phyloP scores from a whole-genome alignment of 2,888 invertebrate genomes.

The Mesorhabditis spiculigera region DNA sequence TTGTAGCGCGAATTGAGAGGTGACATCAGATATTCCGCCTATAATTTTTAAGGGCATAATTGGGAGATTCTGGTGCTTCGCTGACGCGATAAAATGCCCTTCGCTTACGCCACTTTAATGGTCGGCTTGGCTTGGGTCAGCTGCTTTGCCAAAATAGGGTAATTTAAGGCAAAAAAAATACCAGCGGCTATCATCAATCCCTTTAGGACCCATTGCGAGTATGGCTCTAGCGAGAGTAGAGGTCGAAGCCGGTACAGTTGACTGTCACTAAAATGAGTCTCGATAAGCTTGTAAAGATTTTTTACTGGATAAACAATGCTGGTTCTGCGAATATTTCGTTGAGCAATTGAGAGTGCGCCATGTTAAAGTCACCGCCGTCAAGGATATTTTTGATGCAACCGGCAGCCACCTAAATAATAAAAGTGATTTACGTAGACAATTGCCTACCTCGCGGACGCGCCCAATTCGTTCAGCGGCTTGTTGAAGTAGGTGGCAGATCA shows the following conservation, averaged over 20 bases:
- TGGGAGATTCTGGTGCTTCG: too few relatives aligned
- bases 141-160: too few relatives aligned
- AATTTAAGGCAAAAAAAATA: neutral
- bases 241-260: conserved; percentile 2
- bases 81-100: too few relatives aligned
- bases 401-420: neutral
- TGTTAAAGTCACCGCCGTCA: neutral
- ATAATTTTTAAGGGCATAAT: neutral
- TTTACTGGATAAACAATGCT: neutral
- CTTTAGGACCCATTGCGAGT: neutral
- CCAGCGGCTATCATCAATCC: neutral
- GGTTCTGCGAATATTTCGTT: neutral
- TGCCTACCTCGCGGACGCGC: conserved; percentile 70
- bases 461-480: conserved; percentile 93
- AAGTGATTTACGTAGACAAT: neutral
- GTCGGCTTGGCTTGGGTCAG: too few relatives aligned
- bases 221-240: neutral
- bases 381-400: neutral
- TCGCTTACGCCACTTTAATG: too few relatives aligned
- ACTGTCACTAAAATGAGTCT: neutral
- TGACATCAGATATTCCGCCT: conserved; percentile 20
- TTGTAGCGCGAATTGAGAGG: conserved; percentile 12
- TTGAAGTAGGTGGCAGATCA: conserved; percentile 76
- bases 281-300: neutral
- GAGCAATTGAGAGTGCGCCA: neutral